Percentiles rank a stretch among this genome's conserved stretches.
These are phyloP conservation scores for Morone saxatilis DNA, from an alignment of 2,113 vertebrate genomes.

Conservation along the genomic window DNA sequence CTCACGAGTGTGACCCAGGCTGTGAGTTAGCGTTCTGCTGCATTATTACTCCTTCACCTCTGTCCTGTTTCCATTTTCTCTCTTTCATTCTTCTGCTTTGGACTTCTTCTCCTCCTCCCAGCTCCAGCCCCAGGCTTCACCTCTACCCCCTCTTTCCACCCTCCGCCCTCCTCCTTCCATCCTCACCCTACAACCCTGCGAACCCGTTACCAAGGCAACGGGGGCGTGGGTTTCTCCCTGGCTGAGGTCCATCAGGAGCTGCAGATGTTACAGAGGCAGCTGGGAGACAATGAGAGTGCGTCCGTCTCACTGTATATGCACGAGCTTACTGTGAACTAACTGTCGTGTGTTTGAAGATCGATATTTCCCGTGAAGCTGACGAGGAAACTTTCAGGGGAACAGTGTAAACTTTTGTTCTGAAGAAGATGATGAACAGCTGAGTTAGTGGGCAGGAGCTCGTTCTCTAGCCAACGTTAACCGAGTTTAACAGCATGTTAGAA, in stretches of 20 bases:
- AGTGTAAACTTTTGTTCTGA: not conserved
- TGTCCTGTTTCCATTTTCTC: not conserved
- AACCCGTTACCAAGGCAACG: slow-evolving; percentile 77
- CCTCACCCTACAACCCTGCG: slow-evolving; percentile 51
- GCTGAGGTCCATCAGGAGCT: slow-evolving; percentile 93
- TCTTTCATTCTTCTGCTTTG: not conserved
- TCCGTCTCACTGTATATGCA: slow-evolving; percentile 16
- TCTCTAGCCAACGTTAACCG: too few relatives aligned
- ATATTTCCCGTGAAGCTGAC: not conserved
- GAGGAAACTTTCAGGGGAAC: too few relatives aligned
- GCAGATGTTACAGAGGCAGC: slow-evolving; percentile 92
- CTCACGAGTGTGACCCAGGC: not conserved
- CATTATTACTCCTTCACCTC: not conserved
- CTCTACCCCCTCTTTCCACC: slow-evolving; percentile 60
- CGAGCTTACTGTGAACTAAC: slow-evolving; percentile 5
- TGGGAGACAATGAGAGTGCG: slow-evolving; percentile 88
- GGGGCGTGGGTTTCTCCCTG: slow-evolving; percentile 85
- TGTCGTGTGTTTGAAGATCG: not conserved
- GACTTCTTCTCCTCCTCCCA: slow-evolving; percentile 66
- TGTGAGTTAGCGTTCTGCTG: not conserved
- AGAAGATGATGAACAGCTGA: too few relatives aligned
- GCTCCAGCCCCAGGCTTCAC: slow-evolving; percentile 50
- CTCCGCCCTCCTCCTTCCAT: slow-evolving; percentile 61
- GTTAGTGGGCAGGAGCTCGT: not conserved
- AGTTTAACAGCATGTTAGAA: too few relatives aligned